A percentile compares a stretch with the other conserved stretches of the same genome.
phyloP scores from a whole-genome alignment of 1,140 invertebrate species.

The Macrocentrus cingulum region DNA sequence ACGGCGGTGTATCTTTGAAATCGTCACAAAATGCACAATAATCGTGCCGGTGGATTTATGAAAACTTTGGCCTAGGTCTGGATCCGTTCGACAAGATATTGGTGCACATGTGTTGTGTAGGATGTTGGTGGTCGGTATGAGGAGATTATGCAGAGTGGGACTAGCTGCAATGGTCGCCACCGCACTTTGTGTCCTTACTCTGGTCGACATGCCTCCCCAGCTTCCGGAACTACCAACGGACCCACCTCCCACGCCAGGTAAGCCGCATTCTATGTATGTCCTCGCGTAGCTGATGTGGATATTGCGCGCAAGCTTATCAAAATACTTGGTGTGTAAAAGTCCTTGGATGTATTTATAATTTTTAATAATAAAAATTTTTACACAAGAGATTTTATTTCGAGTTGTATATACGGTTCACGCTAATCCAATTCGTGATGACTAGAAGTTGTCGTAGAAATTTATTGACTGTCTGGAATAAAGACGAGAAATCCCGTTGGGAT shows the following conservation, averaged over 20 bases:
- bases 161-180: constrained; percentile 49
- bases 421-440: not conserved
- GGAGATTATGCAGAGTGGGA: constrained; percentile 51
- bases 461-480: constrained; percentile 25
- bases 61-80: too few species aligned
- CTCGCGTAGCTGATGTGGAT: not conserved
- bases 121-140: constrained; percentile 49
- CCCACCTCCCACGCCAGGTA: constrained; percentile 50
- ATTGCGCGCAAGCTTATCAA: not conserved
- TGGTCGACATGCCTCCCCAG: constrained; percentile 49
- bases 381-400: not conserved
- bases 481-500: constrained; percentile 21
- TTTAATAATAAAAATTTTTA: not conserved
- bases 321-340: too few species aligned
- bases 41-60: not conserved
- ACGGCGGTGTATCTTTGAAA: not conserved
- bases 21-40: not conserved
- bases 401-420: not conserved
- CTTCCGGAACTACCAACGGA: constrained; percentile 48
- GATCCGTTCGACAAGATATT: not conserved
- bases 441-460: constrained; percentile 8
- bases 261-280: constrained; percentile 15
- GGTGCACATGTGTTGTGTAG: constrained; percentile 12
- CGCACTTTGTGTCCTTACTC: constrained; percentile 48
- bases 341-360: too few species aligned